Base-by-base conservation (phyloP, 2,888 invertebrate genomes). In the Pachycephus smyrnensis region DNA sequence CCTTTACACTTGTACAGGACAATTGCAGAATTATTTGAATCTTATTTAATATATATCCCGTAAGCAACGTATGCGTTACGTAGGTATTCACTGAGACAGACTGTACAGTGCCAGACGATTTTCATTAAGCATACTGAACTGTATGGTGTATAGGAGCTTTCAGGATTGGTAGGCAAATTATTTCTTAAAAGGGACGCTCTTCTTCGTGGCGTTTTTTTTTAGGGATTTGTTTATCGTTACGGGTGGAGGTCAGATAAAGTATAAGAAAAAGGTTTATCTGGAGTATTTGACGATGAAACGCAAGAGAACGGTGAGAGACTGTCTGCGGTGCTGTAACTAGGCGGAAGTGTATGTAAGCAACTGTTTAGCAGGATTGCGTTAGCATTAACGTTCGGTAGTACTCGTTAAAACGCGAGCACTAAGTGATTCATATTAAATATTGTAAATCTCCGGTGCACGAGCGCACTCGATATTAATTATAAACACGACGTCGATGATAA, bases 281-380 rank as follows among this genome's bases (percentile, higher is more conserved):
- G 23, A 55, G n/a, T n/a, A n/a, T n/a, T n/a, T n/a, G n/a, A n/a
- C 40, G 40, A 23, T 55, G 23, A 23, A 55, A 55, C 23, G 15
- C 55, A 9, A 55, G 55, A 55, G 55, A 55, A 55, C 15, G 55
- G 23, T 55, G 12, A 35, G 36, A 76, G 35, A 76, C 75, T 71
- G 55, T 69, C 68, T 76, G 77, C 74, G 81, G 77, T 73, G 80
- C 80, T 82, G 86, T 87, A 87, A 81, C 83, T 79, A 85, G 80
- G 84, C 88, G 88, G 87, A 88, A 86, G 85, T 81, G 71, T 78
- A 23, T 23, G 23, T 40, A 55, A 55, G 9, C 23, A 1, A 1
- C 23, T 23, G 55, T 23, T 9, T 55, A 55, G 23, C 55, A 23
- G 23, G 55, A 23, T 55, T 9, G 9, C 0, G 9, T 55, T 55